Conservation (phyloP, 2,797 vertebrate genomes). For the Nyctalus aviator region DNA sequence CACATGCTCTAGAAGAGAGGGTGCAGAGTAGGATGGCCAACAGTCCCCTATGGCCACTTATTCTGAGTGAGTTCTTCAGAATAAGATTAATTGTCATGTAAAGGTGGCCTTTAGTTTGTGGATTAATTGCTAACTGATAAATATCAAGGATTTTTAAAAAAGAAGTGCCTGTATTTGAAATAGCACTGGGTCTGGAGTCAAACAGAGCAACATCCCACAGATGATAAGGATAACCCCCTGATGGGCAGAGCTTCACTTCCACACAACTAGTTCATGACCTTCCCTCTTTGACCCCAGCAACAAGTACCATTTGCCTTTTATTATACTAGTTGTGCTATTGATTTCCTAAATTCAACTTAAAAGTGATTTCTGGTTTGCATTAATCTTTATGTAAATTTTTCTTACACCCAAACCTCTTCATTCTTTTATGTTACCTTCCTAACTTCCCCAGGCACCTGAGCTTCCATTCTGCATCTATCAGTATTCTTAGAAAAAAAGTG, state of each 20-base stretch:
- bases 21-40: not conserved
- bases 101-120: not conserved
- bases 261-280: not conserved
- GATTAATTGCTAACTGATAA: slow-evolving; percentile 50
- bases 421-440: not conserved
- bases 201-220: rapidly evolving
- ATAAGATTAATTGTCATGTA: too few species aligned
- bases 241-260: not conserved
- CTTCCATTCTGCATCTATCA: not conserved
- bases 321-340: too few species aligned
- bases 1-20: not conserved
- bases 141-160: not conserved
- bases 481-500: not conserved
- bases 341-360: not conserved
- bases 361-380: not conserved
- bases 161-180: not conserved
- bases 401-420: not conserved
- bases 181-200: not conserved
- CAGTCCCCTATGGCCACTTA: not conserved
- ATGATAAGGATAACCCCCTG: not conserved
- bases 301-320: not conserved
- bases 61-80: not conserved
- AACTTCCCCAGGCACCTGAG: too few species aligned
- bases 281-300: not conserved
- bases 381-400: not conserved